Evolutionary conservation across 1,140 invertebrate species (phyloP), one percentile per base, ranked within the genome.

Genomic region (Drusus annulatus): DNA sequence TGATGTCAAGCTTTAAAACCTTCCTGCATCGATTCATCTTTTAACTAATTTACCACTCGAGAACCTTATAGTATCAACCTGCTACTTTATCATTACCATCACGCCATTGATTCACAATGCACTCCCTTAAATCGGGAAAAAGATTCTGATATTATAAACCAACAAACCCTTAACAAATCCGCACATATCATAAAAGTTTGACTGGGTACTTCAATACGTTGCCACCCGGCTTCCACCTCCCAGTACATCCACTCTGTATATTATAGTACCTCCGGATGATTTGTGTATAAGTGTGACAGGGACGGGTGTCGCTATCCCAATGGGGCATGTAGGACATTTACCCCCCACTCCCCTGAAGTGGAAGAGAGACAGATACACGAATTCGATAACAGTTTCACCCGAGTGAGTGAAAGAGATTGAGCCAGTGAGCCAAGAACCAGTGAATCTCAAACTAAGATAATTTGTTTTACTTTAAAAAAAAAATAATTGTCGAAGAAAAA

Each of bases 221-320:
- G 36, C 36, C 36, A 10, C 7, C 36, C 10, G 8, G 7, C 31
- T 36, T 7, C 31, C 31, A 16, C 17, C 54, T 56, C 54, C 19
- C 19, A 10, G n/a, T 56, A n/a, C n/a, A 56, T 7, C 19, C 54
- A 21, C n/a, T 17, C 19, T 56, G n/a, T n/a, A 17, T 56, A 56
- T 56, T 56, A n/a, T 6, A 56, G 54, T 56, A 21, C 54, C n/a
- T 16, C 52, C 71, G 6, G 25, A 51, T 75, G 71, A 75, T 75
- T 75, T 71, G 68, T 71, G 25, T 58, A 25, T 75, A 58, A 75
- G 71, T 75, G 71, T 28, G 71, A 75, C 71, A 58, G 71, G 58
- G 51, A 75, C 17, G 54, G 71, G 71, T 58, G 71, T 75, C 71
- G 52, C 52, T 25, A 36, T 56, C 54, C 52, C 71, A 28, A 28